Percentiles rank a stretch among this genome's conserved stretches.
Conservation (phyloP, 92 coral and sea anemone genomes). For the Pocillopora grandis region DNA sequence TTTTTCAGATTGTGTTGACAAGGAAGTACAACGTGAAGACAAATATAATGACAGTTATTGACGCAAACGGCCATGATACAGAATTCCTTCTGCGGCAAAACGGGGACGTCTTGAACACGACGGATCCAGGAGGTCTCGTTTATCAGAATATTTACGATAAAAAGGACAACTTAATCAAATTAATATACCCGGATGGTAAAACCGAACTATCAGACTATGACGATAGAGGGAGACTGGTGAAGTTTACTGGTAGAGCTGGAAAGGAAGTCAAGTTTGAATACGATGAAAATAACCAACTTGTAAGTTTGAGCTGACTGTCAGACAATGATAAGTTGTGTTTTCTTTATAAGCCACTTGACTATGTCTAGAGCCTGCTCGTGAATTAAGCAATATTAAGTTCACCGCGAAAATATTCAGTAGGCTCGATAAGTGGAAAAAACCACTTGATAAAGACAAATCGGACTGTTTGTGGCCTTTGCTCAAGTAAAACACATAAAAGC, state of each 20-base stretch:
- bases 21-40: conserved; percentile 37
- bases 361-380: too few species aligned
- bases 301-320: conserved; percentile 19
- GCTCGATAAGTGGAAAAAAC: too few species aligned
- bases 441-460: too few species aligned
- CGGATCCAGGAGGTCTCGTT: conserved; percentile 63
- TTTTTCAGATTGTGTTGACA: conserved; percentile 53
- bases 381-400: too few species aligned
- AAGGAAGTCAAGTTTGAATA: conserved; percentile 46
- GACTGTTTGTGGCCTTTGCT: too few species aligned
- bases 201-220: conserved; percentile 55
- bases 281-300: conserved; percentile 50
- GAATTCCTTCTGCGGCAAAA: conserved; percentile 42
- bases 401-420: too few species aligned
- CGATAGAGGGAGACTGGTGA: conserved; percentile 26
- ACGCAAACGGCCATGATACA: conserved; percentile 61
- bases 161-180: conserved; percentile 25
- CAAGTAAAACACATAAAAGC: too few species aligned
- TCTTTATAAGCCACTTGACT: too few species aligned
- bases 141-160: conserved; percentile 54
- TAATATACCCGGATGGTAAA: conserved; percentile 66
- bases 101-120: conserved; percentile 49
- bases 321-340: neutral
- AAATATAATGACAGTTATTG: conserved; percentile 45
- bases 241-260: conserved; percentile 58